Base-by-base conservation (phyloP, 2,113 vertebrate species). In the Gambusia affinis region DNA sequence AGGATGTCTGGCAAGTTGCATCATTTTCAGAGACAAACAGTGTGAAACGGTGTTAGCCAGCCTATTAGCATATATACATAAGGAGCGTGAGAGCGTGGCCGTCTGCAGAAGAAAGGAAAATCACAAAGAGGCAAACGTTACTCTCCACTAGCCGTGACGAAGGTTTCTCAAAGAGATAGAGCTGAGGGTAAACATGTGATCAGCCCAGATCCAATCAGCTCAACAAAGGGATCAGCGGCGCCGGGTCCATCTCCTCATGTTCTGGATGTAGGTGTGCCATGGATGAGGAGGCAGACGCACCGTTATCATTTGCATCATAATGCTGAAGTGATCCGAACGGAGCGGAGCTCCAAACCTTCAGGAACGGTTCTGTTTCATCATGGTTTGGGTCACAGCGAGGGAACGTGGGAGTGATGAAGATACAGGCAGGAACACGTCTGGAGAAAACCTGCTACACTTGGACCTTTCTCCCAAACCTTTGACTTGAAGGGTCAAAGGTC, bases 1-100 rank as follows among this genome's bases (percentile, higher is more conserved):
- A n/a, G 88, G 88, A 93, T 93, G 93, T 94, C 93, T 94, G 93
- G 91, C 92, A 94, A 92, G 92, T 93, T 94, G 93, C 93, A 93
- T 94, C 93, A 92, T 93, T 93, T 91, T 82, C 80, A 91, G 88
- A 94, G 92, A 90, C 89, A 92, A 92, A 94, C 92, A 82, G 90
- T 83, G 93, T 91, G 92, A 93, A 90, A 91, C 89, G 54, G 85
- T 85, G 90, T 94, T 92, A 91, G 91, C 91, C 87, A 83, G 86
- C 79, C 85, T 74, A 94, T 94, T 94, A 92, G 90, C 89, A 92
- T 93, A 93, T 79, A 89, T 85, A 90, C 92, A 93, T 89, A 88
- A 91, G 92, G 89, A 88, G 77, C 73, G 84, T 85, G 89, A 83
- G 85, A 83, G 87, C 86, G 82, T 82, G 82, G 80, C 86, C 85